These are phyloP conservation scores for Taxidea taxus DNA, from an alignment of 2,113 vertebrate species.

Conservation along the genomic window DNA sequence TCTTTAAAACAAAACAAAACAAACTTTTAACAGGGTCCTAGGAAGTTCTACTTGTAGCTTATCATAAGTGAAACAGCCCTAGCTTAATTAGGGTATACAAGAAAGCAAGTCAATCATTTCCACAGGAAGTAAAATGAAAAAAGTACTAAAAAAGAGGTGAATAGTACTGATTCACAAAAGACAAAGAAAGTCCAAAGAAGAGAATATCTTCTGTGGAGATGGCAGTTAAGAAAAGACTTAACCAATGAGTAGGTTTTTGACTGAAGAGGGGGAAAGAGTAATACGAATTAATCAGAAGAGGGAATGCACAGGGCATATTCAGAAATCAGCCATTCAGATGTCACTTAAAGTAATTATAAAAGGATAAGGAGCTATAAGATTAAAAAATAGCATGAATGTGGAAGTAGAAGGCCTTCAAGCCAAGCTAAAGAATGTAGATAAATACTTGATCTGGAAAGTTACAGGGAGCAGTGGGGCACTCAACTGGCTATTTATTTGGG, in stretches of 20 bases:
- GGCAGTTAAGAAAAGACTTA: not conserved
- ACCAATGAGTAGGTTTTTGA: not conserved
- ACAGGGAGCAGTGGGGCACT: not conserved
- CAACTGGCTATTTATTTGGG: not conserved
- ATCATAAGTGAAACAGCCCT: not conserved
- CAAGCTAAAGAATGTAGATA: not conserved
- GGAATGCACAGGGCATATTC: not conserved
- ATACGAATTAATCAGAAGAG: not conserved
- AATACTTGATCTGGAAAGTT: not conserved
- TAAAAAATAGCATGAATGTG: not conserved
- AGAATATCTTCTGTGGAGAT: not conserved
- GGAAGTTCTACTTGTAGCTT: not conserved
- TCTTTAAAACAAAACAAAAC: not conserved
- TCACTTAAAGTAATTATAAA: not conserved
- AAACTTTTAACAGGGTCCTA: not conserved
- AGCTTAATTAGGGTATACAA: not conserved
- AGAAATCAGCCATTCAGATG: not conserved
- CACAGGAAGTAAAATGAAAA: not conserved
- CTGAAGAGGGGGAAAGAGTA: not conserved
- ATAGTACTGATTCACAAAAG: not conserved
- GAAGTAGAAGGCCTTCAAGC: not conserved
- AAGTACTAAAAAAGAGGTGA: not conserved
- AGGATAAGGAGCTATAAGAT: not conserved
- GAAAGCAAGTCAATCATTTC: not conserved
- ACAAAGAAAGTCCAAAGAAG: not conserved